These are phyloP conservation scores for Entomyzon cyanotis DNA, from an alignment of 2,113 vertebrate species.

Conservation along the genomic window DNA sequence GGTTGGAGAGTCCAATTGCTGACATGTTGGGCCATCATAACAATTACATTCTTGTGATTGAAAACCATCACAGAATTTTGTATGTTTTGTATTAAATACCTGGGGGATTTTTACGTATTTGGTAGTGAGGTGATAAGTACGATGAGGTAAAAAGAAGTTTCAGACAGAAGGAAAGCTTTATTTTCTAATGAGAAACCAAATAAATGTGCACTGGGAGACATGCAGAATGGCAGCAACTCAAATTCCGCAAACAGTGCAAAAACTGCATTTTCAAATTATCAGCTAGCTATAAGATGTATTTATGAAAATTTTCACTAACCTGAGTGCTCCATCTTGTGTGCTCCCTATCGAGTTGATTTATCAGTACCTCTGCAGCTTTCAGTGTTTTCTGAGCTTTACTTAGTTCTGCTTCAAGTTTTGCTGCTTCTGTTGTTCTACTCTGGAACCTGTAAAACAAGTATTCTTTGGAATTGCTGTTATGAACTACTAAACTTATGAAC, in stretches of 20 bases:
- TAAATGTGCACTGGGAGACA: background rate
- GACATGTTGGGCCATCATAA: background rate
- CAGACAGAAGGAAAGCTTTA: background rate
- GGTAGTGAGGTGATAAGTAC: background rate
- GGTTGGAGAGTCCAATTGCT: background rate
- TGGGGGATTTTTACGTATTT: background rate
- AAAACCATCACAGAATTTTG: background rate
- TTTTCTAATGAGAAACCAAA: background rate
- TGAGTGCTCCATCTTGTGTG: slow-evolving; percentile 93
- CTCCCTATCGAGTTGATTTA: slow-evolving; percentile 91
- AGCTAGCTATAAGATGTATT: background rate
- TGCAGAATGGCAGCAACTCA: background rate
- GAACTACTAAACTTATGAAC: background rate
- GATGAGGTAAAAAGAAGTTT: background rate
- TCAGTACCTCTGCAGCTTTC: slow-evolving; percentile 87
- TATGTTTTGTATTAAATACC: background rate
- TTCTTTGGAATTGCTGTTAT: background rate
- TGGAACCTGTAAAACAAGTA: slow-evolving; percentile 84
- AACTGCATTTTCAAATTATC: background rate
- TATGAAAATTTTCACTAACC: slow-evolving; percentile 72
- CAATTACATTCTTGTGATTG: background rate
- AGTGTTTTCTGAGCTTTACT: slow-evolving; percentile 92
- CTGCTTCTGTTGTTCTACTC: slow-evolving; percentile 90
- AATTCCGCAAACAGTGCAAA: background rate
- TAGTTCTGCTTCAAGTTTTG: slow-evolving; percentile 93